Percentiles rank a stretch among this genome's conserved stretches.
These are phyloP conservation scores for Leistus spinibarbis DNA, from an alignment of 2,888 invertebrate genomes.

Conservation along the genomic window DNA sequence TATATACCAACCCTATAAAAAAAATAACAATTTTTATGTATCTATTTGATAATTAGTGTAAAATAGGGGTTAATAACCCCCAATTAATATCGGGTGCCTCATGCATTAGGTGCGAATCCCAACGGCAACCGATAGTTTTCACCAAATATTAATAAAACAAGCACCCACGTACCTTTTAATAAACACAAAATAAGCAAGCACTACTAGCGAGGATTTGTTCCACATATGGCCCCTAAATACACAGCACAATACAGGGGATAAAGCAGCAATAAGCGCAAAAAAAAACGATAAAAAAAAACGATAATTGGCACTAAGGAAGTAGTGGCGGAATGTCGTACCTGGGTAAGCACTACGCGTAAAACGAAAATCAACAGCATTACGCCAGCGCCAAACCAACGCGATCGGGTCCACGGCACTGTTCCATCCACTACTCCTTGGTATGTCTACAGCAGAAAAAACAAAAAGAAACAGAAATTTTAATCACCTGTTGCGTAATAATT, in stretches of 20 bases:
- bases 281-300: slow-evolving; percentile 39
- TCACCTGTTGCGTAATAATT: slow-evolving; percentile 81
- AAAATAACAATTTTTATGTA: no score
- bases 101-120: no score
- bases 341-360: slow-evolving; percentile 57
- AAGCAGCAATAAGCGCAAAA: slow-evolving; percentile 28
- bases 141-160: no score
- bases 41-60: no score
- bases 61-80: no score
- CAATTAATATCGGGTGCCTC: no score
- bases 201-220: no score
- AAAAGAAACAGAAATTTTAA: slow-evolving; percentile 44
- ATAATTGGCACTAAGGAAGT: background rate
- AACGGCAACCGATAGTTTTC: no score
- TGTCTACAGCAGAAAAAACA: slow-evolving; percentile 54
- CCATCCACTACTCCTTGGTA: slow-evolving; percentile 60
- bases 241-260: slow-evolving; percentile 46
- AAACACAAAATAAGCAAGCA: no score
- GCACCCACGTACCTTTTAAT: no score
- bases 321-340: slow-evolving; percentile 50
- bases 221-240: slow-evolving; percentile 20
- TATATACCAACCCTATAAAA: slow-evolving; percentile 97
- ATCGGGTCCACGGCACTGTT: slow-evolving; percentile 58
- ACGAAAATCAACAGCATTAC: slow-evolving; percentile 56
- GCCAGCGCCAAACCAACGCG: slow-evolving; percentile 56